Conservation (phyloP, 1,140 invertebrate genomes). For the Bursaphelenchus mucronatus region DNA sequence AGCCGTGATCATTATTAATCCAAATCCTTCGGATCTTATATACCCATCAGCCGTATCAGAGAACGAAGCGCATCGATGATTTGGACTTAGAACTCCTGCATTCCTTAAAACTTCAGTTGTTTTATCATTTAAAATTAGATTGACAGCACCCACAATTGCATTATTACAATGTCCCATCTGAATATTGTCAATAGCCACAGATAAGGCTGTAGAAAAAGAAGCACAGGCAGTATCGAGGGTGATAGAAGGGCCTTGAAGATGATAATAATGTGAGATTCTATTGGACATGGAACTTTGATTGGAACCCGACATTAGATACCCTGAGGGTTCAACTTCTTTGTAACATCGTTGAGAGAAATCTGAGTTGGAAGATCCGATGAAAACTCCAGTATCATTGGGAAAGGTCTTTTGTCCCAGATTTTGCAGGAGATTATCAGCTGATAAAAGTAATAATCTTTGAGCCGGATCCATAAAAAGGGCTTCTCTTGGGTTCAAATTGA, state of each 20-base stretch:
- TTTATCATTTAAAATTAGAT: conserved; percentile 77
- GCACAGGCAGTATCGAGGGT: conserved; percentile 90
- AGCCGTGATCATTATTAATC: conserved; percentile 76
- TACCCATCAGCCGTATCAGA: conserved; percentile 81
- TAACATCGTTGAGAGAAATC: conserved; percentile 63
- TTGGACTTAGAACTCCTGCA: conserved; percentile 78
- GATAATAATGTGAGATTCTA: conserved; percentile 44
- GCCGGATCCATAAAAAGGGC: conserved; percentile 65
- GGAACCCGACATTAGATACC: conserved; percentile 47
- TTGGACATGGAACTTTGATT: conserved; percentile 45
- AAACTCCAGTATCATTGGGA: conserved; percentile 52
- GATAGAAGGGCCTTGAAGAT: conserved; percentile 75
- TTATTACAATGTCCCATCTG: conserved; percentile 77
- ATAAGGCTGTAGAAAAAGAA: conserved; percentile 77
- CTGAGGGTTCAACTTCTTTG: conserved; percentile 26
- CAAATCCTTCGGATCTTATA: conserved; percentile 79
- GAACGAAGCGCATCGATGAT: conserved; percentile 85
- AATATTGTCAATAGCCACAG: conserved; percentile 75
- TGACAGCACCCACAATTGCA: conserved; percentile 81
- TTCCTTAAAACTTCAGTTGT: conserved; percentile 76
- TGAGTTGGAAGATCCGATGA: conserved; percentile 39
- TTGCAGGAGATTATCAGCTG: conserved; percentile 52
- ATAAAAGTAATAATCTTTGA: conserved; percentile 64
- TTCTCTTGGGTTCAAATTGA: conserved; percentile 65
- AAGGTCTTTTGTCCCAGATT: conserved; percentile 42